These are phyloP conservation scores for Takifugu rubripes DNA, from an alignment of 2,797 vertebrate genomes.

Conservation along the genomic window DNA sequence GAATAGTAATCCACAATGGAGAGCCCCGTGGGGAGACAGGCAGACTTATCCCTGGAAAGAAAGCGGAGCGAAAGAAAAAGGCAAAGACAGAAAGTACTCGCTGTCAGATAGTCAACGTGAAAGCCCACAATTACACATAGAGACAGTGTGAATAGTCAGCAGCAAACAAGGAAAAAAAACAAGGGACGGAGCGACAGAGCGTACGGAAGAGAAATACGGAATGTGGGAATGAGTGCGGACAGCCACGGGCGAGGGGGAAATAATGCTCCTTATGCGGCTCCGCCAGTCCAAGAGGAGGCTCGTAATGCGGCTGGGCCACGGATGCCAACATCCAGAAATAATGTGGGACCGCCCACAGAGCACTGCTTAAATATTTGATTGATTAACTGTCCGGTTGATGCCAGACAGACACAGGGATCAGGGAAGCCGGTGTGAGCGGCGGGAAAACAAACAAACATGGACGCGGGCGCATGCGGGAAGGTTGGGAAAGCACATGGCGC, in stretches of 20 bases:
- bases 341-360: constrained; percentile 77
- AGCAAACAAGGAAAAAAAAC: constrained; percentile 49
- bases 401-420: constrained; percentile 38
- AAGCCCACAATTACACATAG: constrained; percentile 70
- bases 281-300: constrained; percentile 69
- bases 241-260: constrained; percentile 5
- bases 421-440: constrained; percentile 59
- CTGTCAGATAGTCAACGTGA: constrained; percentile 71
- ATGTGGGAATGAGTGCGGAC: constrained; percentile 6
- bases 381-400: constrained; percentile 79
- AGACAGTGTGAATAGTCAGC: constrained; percentile 48
- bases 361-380: constrained; percentile 84
- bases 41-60: constrained; percentile 66
- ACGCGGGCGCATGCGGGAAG: constrained; percentile 61
- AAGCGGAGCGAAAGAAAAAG: constrained; percentile 37
- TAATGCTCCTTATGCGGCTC: constrained; percentile 49
- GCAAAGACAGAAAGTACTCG: constrained; percentile 62
- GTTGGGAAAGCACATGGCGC: constrained; percentile 63
- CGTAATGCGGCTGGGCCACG: constrained; percentile 68
- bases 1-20: constrained; percentile 80
- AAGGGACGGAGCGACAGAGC: constrained; percentile 44
- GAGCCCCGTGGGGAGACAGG: constrained; percentile 71
- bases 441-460: constrained; percentile 68
- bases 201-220: constrained; percentile 2
- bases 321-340: constrained; percentile 74